Base-by-base conservation (phyloP, 2,113 vertebrate genomes). In the Saiga tatarica region DNA sequence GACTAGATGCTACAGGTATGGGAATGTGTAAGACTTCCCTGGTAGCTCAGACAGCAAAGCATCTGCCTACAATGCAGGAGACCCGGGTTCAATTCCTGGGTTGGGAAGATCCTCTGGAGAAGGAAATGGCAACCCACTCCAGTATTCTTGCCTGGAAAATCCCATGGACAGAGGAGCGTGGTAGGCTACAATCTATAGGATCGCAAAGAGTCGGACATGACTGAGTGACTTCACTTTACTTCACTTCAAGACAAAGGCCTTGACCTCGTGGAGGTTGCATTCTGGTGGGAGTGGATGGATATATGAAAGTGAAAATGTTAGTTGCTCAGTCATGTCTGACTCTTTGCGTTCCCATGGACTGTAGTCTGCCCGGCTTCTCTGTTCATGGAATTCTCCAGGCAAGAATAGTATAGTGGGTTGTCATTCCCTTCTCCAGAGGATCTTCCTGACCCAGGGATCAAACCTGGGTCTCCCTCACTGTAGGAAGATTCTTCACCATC, bases 241-340 rank as follows among this genome's bases (percentile, higher is more conserved):
- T n/a, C 16, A 67, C 59, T 60, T 60, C 6, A 62, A 67, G 67
- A 47, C 39, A 15, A 57, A 62, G 87, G 5, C 7, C 36, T 76
- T 47, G n/a, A 6, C 30, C 52, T 52, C 12, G 0, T 1, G 7
- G 26, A n/a, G 39, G 26, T 1, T 52, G 15, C 57, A 21, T 28
- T 42, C 33, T 23, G 16, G 36, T 26, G 8, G 21, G 7, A 28
- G 45, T 19, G 6, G 21, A 81, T 11, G 19, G 57, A 71, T 17
- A 25, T 1, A 71, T 3, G 19, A 71, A 71, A 71, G 67, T 39
- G n/a, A 71, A 71, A 71, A 71, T 39, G n/a, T 23, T 39, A 23
- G n/a, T 39, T 71, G 67, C n/a, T 71, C n/a, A 71, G 3, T 12
- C n/a, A 39, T 39, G 67, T 71, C 67, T 2, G 0, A 39, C 19